Base-by-base conservation (phyloP, 2,113 vertebrate species). In the Siniperca chuatsi region DNA sequence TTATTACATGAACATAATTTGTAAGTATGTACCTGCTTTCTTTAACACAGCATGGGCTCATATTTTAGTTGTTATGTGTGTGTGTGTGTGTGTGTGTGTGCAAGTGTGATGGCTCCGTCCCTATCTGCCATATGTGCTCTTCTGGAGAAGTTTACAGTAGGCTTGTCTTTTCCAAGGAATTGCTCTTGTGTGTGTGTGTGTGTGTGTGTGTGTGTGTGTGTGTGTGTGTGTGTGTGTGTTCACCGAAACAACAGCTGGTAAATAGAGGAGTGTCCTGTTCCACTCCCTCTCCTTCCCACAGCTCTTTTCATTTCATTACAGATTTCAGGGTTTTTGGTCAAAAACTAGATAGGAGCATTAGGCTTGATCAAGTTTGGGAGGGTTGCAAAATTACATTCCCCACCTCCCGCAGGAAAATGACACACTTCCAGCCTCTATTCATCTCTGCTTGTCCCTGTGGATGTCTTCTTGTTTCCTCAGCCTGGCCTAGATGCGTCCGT, bases 241-340 rank as follows among this genome's bases (percentile, higher is more conserved):
- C 20, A 8, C 23, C 60, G 54, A 85, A 84, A 87, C 84, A 90
- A 73, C 94, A 95, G 93, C 93, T 94, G 94, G 82, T 90, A 69
- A 90, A 87, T 78, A 72, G 81, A 89, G 42, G 37, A 61, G 77
- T 81, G 48, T 93, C 67, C 67, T 62, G 54, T 90, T 89, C 61
- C 84, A 60, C 86, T 62, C 79, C 52, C 67, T 72, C 79, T 52
- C 55, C 68, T 77, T 78, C 84, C 69, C 78, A 58, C 79, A 75
- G 70, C 46, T 62, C 68, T 68, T 67, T 29, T 29, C 29, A 29
- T 81, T 88, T 81, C 73, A 81, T 58, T 61, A 76, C 66, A 76
- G 84, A 90, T 92, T 87, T 93, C n/a, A 67, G 46, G n/a, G 37
- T n/a, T 81, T 86, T 81, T 75, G 60, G 73, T 87, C 4, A 44